Percentiles rank a stretch among this genome's conserved stretches.
Conservation (phyloP, 30 jellyfish, hydroid and myxozoan species). For the Cassiopea andromeda region DNA sequence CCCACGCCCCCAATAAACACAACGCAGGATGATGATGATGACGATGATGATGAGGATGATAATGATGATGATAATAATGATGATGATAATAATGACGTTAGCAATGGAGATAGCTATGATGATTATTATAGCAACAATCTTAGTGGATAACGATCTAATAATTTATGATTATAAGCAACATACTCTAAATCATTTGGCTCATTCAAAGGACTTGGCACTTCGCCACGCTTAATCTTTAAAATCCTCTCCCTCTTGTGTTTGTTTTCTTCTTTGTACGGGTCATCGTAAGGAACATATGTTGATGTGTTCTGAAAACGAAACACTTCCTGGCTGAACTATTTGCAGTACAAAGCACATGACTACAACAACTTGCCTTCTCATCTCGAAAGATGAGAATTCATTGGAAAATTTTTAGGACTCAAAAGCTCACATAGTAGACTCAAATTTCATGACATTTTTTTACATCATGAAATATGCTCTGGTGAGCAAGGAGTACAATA, state of each 20-base stretch:
- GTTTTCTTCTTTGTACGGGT: constrained; percentile 30
- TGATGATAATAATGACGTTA: not conserved
- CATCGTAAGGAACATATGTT: constrained; percentile 34
- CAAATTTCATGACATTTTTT: too few species aligned
- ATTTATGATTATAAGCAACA: not conserved
- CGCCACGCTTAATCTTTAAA: constrained; percentile 43
- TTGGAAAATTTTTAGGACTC: too few species aligned
- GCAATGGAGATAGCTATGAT: too few species aligned
- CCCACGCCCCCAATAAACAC: too few species aligned
- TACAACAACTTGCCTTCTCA: too few species aligned
- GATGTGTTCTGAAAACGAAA: not conserved
- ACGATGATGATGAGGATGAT: not conserved
- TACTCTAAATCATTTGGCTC: not conserved
- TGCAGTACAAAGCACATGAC: too few species aligned
- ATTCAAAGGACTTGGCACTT: constrained; percentile 29
- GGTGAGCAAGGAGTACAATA: too few species aligned
- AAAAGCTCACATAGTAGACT: too few species aligned
- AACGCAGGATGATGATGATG: not conserved
- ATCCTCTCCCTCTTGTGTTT: constrained; percentile 22
- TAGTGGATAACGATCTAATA: too few species aligned
- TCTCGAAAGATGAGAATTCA: too few species aligned
- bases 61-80: not conserved
- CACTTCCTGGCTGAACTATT: not conserved
- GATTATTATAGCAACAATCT: too few species aligned
- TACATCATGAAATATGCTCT: too few species aligned